Base-by-base conservation (phyloP, 2,113 vertebrate species). In the Apistogramma diplotaenia region DNA sequence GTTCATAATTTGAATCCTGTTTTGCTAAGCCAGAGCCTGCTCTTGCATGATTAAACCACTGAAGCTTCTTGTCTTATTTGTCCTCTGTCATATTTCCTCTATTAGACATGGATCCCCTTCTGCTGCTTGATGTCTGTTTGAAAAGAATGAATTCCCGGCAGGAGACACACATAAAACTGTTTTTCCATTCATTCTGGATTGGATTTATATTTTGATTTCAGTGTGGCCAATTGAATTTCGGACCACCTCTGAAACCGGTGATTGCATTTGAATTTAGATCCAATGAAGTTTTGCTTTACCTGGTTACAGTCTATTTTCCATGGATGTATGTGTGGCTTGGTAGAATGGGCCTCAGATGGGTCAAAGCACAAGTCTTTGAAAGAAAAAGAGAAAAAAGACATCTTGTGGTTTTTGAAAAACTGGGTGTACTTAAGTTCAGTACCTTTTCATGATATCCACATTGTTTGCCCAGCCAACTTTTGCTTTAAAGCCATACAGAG, bases 181-280 rank as follows among this genome's bases (percentile, higher is more conserved):
- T 77, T 87, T 84, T 82, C 23, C 78, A 80, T 76, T 88, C 61
- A 78, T 82, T 82, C 65, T 81, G 75, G 73, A 74, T 71, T 70
- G 8, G 60, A 74, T 84, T 85, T 40, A 37, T 57, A 61, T 79
- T 89, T 78, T 79, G 76, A 76, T 85, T 82, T 76, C 61, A 51
- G 49, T 62, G 67, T 73, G 76, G 61, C 83, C 73, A 79, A 79
- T 86, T 58, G 53, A 61, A 85, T 84, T 79, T 77, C 31, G 55
- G 74, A 83, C 89, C 79, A 81, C 82, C 27, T 82, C 74, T 55
- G 80, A 85, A 90, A 80, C 65, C 46, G 31, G 21, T 6, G 60
- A 83, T 82, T 85, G 72, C 72, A 80, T 85, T 74, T 54, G 71
- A 86, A 57, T 82, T 83, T 54, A 33, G 65, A 84, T 78, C 31